A percentile compares a stretch with the other conserved stretches of the same genome.
Evolutionary conservation across 1,140 invertebrate genomes (phyloP).

Genomic region (Reticulitermes speratus): DNA sequence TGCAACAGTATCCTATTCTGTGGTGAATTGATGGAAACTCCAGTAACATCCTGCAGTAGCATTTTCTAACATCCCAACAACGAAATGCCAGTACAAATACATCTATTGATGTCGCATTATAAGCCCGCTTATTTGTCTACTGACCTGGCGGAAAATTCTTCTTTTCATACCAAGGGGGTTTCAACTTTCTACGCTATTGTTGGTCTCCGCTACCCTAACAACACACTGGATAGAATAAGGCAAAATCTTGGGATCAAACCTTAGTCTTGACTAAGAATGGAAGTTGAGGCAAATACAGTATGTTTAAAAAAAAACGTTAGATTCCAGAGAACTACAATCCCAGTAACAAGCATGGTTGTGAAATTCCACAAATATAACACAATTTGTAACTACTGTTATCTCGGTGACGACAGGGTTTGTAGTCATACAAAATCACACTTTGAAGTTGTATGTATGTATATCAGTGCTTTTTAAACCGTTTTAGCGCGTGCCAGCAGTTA

Average conservation of each 20-base stretch:
- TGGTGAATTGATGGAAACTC: neutral
- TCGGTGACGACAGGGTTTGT: too few relatives aligned
- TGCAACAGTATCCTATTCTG: neutral
- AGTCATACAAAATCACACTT: too few relatives aligned
- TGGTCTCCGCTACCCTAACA: neutral
- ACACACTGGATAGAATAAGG: neutral
- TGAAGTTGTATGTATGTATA: too few relatives aligned
- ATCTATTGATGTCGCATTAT: neutral
- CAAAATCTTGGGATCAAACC: neutral
- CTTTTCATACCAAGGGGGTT: neutral
- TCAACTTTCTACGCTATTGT: neutral
- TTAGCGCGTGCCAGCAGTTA: too few relatives aligned
- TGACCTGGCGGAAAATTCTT: neutral
- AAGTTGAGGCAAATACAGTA: neutral
- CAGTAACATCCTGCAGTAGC: neutral
- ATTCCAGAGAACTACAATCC: too few relatives aligned
- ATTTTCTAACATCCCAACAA: neutral
- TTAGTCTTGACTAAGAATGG: neutral
- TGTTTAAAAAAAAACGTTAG: neutral
- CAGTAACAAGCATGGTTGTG: too few relatives aligned
- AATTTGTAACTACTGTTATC: too few relatives aligned
- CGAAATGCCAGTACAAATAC: neutral
- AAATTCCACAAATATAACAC: too few relatives aligned
- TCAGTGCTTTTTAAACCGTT: too few relatives aligned
- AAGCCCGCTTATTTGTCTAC: conserved; percentile 15